phyloP scores from a whole-genome alignment of 2,113 vertebrate genomes.

The Eclectus roratus region DNA sequence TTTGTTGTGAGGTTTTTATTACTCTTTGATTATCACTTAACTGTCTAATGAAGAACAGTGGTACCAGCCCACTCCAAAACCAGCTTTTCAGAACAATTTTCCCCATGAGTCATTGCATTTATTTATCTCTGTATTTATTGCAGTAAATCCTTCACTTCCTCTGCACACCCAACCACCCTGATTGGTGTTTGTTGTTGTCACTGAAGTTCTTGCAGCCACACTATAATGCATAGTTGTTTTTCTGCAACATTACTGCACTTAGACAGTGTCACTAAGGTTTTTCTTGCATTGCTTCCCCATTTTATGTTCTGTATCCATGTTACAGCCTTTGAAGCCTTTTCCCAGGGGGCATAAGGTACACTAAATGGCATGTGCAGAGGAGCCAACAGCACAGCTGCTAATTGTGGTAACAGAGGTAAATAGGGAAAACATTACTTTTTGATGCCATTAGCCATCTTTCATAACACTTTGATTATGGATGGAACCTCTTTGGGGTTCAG shows the following conservation, averaged over 20 bases:
- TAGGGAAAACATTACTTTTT: not conserved
- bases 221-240: not conserved
- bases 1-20: not conserved
- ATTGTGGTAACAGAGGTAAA: constrained; percentile 31
- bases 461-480: not conserved
- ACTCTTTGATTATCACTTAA: constrained; percentile 1
- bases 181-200: not conserved
- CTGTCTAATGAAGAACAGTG: not conserved
- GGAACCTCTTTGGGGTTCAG: not conserved
- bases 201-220: not conserved
- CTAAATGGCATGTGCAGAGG: not conserved
- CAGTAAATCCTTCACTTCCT: constrained; percentile 28
- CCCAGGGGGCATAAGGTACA: not conserved
- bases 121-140: constrained; percentile 1
- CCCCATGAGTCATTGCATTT: constrained; percentile 17
- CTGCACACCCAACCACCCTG: not conserved
- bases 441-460: not conserved
- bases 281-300: not conserved
- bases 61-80: not conserved
- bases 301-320: not conserved
- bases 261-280: not conserved
- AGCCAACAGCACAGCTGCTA: constrained; percentile 13
- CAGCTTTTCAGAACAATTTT: not conserved
- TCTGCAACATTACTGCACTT: not conserved
- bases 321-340: not conserved